These are phyloP conservation scores for Oryctolagus cuniculus DNA, from an alignment of 2,113 vertebrate genomes.

Conservation along the genomic window DNA sequence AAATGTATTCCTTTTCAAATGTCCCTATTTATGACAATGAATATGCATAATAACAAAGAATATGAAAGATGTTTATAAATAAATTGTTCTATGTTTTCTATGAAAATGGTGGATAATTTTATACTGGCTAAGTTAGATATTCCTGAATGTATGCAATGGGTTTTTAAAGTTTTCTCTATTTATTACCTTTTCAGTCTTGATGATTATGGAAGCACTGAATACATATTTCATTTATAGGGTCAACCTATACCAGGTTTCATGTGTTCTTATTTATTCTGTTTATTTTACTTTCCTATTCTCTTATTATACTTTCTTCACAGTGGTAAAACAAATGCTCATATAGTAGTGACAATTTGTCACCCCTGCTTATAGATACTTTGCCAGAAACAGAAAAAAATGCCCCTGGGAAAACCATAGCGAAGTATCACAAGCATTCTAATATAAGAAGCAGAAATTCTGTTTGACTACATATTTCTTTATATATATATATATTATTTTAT, in stretches of 20 bases:
- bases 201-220: not conserved
- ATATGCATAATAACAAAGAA: not conserved
- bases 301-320: conserved; percentile 39
- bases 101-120: conserved; percentile 49
- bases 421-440: conserved; percentile 49
- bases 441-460: conserved; percentile 44
- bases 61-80: not conserved
- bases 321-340: conserved; percentile 55
- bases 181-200: conserved; percentile 56
- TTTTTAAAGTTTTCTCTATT: not conserved
- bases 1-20: not conserved
- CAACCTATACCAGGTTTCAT: not conserved
- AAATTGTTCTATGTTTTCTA: conserved; percentile 9
- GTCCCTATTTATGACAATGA: not conserved
- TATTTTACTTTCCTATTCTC: not conserved
- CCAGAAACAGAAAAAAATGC: conserved; percentile 47
- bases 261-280: conserved; percentile 47
- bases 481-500: too few relatives aligned
- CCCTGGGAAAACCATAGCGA: conserved; percentile 24
- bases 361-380: conserved; percentile 43
- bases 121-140: conserved; percentile 18
- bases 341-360: not conserved
- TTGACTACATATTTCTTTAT: not conserved
- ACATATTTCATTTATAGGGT: conserved; percentile 1
- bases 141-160: not conserved